Evolutionary conservation across 2,113 vertebrate species (phyloP).

Genomic region (Papio anubis): DNA sequence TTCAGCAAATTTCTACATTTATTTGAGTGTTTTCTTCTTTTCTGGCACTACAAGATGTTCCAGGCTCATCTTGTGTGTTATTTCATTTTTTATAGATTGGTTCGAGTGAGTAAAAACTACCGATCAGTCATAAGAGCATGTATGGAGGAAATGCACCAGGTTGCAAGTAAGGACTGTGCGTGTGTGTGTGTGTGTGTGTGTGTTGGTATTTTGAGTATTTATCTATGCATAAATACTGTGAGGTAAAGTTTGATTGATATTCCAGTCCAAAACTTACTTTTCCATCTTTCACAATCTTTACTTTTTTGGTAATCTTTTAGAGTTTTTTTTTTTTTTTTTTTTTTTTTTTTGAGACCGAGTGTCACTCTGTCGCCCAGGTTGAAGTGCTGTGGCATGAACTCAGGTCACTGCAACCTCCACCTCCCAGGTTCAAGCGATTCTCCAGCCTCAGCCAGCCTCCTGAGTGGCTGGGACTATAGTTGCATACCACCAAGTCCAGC

Average conservation of each 20-base stretch:
- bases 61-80: background rate
- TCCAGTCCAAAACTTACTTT: background rate
- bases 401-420: too few relatives aligned
- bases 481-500: too few relatives aligned
- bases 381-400: too few relatives aligned
- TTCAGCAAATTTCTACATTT: background rate
- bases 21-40: background rate
- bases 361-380: too few relatives aligned
- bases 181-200: too few relatives aligned
- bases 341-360: too few relatives aligned
- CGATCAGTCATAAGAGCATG: slow-evolving; percentile 95
- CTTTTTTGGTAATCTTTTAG: background rate
- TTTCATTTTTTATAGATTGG: slow-evolving; percentile 87
- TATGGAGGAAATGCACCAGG: slow-evolving; percentile 95
- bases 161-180: slow-evolving; percentile 84
- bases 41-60: background rate
- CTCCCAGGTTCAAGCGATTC: too few relatives aligned
- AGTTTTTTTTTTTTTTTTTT: background rate
- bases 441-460: too few relatives aligned
- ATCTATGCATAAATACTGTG: background rate
- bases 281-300: background rate
- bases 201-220: background rate
- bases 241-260: background rate
- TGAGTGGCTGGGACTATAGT: too few relatives aligned
- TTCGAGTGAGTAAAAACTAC: slow-evolving; percentile 97